These are phyloP conservation scores for Opisthograptis luteolata DNA, from an alignment of 2,888 invertebrate species.

Conservation along the genomic window DNA sequence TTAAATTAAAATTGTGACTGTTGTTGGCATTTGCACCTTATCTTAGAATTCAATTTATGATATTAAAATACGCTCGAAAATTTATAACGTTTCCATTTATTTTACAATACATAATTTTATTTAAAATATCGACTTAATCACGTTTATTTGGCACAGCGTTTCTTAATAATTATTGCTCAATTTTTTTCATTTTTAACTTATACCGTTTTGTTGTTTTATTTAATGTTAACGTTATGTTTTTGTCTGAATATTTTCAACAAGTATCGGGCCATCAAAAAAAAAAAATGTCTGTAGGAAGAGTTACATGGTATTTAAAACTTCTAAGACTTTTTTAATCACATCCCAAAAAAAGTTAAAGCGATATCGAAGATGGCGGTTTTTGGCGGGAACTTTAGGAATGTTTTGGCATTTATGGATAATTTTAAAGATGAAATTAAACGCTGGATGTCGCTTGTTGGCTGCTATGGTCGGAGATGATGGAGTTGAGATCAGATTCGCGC, in stretches of 20 bases:
- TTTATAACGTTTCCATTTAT: conserved; percentile 3
- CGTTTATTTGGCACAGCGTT: conserved; percentile 9
- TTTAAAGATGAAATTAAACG: conserved; percentile 67
- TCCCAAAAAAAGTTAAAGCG: too few relatives aligned
- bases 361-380: too few relatives aligned
- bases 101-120: neutral
- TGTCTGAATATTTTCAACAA: too few relatives aligned
- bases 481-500: conserved; percentile 74
- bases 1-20: too few relatives aligned
- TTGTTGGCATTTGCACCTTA: too few relatives aligned
- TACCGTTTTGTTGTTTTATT: conserved; percentile 5
- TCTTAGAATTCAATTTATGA: neutral
- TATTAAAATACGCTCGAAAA: conserved; percentile 1
- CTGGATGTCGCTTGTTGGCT: conserved; percentile 82
- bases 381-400: too few relatives aligned
- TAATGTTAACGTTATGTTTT: too few relatives aligned
- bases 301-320: too few relatives aligned
- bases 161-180: conserved; percentile 23
- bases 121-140: conserved; percentile 9
- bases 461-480: conserved; percentile 77
- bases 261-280: too few relatives aligned
- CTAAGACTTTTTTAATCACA: too few relatives aligned
- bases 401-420: too few relatives aligned
- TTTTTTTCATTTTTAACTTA: conserved; percentile 17
- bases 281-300: too few relatives aligned